Conservation (phyloP, 2,113 vertebrate species). For the Oreochromis tanganicae region DNA sequence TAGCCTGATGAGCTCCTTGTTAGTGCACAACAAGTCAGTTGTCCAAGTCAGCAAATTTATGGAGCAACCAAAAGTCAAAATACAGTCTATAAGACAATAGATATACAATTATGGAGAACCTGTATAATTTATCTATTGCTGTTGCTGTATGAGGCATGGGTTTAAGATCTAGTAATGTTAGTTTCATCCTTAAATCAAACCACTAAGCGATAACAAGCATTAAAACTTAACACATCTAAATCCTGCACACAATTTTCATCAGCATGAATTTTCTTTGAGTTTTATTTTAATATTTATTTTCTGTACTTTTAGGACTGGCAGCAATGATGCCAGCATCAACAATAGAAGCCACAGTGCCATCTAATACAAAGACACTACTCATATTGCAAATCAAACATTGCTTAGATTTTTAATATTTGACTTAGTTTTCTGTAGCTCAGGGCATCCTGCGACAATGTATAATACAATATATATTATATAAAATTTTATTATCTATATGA, state of each 20-base stretch:
- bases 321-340: conserved; percentile 1
- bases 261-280: background rate
- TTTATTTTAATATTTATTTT: background rate
- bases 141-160: background rate
- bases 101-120: background rate
- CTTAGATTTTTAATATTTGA: background rate
- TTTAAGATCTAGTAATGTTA: background rate
- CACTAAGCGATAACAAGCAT: background rate
- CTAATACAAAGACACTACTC: background rate
- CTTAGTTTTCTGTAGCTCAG: background rate
- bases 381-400: background rate
- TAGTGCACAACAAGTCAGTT: background rate
- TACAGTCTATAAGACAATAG: background rate
- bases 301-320: conserved; percentile 19
- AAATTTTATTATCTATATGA: background rate
- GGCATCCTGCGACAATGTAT: background rate
- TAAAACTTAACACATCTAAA: background rate
- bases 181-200: background rate
- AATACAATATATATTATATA: background rate
- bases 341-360: background rate
- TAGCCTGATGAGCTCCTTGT: too few relatives aligned
- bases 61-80: background rate
- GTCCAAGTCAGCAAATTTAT: background rate
- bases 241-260: background rate
- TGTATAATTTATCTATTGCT: background rate